A percentile compares a stretch with the other conserved stretches of the same genome.
Conservation (phyloP, 2,888 invertebrate species). For the Lasioglossum pauxillum region DNA sequence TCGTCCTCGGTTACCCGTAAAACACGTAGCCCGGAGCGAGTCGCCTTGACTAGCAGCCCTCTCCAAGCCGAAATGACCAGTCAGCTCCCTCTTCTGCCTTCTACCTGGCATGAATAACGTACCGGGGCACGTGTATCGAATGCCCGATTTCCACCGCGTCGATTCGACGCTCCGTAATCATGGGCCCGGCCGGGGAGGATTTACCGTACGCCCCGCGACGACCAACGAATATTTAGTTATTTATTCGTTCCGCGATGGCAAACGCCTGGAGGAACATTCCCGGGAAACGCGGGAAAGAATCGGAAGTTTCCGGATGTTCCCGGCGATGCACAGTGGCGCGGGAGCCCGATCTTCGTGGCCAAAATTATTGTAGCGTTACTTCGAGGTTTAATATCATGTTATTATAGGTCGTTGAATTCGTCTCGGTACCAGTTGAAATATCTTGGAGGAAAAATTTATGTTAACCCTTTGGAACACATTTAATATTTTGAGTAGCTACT, state of each 20-base stretch:
- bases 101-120: slow-evolving; percentile 64
- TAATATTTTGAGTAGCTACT: too few species aligned
- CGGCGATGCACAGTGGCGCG: background rate
- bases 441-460: too few species aligned
- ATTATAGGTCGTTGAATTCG: too few species aligned
- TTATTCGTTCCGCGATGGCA: slow-evolving; percentile 8
- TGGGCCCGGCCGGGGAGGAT: slow-evolving; percentile 48
- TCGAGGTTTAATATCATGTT: too few species aligned
- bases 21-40: slow-evolving; percentile 29
- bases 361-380: too few species aligned
- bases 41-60: slow-evolving; percentile 35
- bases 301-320: too few species aligned
- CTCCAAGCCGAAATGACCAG: slow-evolving; percentile 55
- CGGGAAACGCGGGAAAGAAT: background rate
- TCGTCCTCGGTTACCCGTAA: slow-evolving; percentile 31
- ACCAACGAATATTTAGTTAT: slow-evolving; percentile 43
- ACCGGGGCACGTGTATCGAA: slow-evolving; percentile 57
- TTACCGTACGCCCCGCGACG: slow-evolving; percentile 47
- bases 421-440: too few species aligned
- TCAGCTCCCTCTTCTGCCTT: slow-evolving; percentile 50
- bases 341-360: too few species aligned
- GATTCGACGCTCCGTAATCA: slow-evolving; percentile 28
- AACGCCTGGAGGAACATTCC: background rate
- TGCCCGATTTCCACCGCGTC: slow-evolving; percentile 57
- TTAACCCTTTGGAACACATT: too few species aligned